These are phyloP conservation scores for Characodon lateralis DNA, from an alignment of 2,797 vertebrate genomes.

Conservation along the genomic window DNA sequence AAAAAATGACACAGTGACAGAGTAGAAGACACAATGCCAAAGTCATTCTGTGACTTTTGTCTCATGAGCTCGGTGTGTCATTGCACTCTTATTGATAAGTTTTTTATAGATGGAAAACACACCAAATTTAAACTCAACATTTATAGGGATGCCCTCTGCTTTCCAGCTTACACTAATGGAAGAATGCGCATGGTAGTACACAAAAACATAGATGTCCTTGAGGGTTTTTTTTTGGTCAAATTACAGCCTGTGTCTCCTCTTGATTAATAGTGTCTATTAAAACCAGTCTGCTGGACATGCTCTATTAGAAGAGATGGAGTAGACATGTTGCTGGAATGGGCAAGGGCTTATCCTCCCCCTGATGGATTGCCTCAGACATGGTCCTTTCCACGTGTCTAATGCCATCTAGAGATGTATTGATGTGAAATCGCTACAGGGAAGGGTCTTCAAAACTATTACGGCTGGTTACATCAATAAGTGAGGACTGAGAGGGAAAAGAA, in stretches of 20 bases:
- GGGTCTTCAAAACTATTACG: slow-evolving; percentile 18
- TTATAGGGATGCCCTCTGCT: slow-evolving; percentile 2
- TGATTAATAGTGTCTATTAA: slow-evolving; percentile 82
- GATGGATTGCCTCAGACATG: slow-evolving; percentile 77
- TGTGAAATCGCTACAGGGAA: slow-evolving; percentile 32
- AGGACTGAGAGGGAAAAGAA: slow-evolving; percentile 1
- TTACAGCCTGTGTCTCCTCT: slow-evolving; percentile 52
- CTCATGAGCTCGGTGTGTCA: not conserved
- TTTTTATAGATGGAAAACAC: slow-evolving; percentile 19
- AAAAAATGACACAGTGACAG: not conserved
- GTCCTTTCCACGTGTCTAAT: slow-evolving; percentile 74
- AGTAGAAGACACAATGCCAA: not conserved
- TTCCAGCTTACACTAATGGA: slow-evolving; percentile 4
- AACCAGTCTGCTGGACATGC: slow-evolving; percentile 64
- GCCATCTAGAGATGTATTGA: slow-evolving; percentile 72
- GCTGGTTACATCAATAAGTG: slow-evolving; percentile 39
- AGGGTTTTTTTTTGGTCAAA: slow-evolving; percentile 43
- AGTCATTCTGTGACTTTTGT: not conserved
- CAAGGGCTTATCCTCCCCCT: slow-evolving; percentile 48
- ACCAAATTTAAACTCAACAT: slow-evolving; percentile 15
- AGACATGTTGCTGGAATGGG: slow-evolving; percentile 51
- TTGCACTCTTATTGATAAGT: not conserved
- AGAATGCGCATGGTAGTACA: slow-evolving; percentile 19
- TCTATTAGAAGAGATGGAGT: slow-evolving; percentile 42
- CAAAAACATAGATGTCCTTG: slow-evolving; percentile 44